Evolutionary conservation across 2,797 vertebrate genomes (phyloP).

Genomic region (Protosalanx chinensis): DNA sequence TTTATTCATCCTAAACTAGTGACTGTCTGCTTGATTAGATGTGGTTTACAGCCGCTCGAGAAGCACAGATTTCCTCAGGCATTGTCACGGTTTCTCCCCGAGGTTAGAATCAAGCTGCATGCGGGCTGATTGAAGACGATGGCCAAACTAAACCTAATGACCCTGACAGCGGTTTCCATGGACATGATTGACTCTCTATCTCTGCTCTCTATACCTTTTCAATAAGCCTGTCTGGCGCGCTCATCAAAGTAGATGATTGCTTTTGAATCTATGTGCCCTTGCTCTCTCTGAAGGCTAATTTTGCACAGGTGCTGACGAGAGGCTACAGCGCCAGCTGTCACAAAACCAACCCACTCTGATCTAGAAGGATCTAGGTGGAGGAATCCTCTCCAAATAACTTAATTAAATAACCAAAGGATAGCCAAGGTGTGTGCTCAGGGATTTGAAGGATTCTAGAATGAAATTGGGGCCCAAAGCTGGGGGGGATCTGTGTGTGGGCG

Average conservation of each 20-base stretch:
- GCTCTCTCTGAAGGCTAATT: not conserved
- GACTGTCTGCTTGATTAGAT: not conserved
- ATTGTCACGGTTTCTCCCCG: too few relatives aligned
- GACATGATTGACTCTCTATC: not conserved
- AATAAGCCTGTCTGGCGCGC: constrained; percentile 2
- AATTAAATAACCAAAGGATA: not conserved
- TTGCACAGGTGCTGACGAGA: not conserved
- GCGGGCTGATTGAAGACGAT: not conserved
- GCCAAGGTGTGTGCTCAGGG: not conserved
- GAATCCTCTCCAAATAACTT: not conserved
- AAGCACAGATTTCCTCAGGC: too few relatives aligned
- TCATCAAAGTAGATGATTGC: constrained; percentile 17
- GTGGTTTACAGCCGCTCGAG: not conserved
- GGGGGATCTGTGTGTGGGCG: constrained; percentile 3
- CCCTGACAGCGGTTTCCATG: not conserved
- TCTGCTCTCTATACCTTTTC: not conserved
- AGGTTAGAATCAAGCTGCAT: too few relatives aligned
- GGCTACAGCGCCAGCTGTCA: not conserved
- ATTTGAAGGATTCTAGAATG: not conserved
- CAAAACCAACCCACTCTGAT: not conserved
- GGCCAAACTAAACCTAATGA: not conserved
- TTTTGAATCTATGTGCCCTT: not conserved
- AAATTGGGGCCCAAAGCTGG: not conserved
- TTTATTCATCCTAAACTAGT: not conserved
- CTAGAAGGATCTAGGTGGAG: not conserved